phyloP scores from a whole-genome alignment of 2,888 invertebrate genomes.

The Dorcus parallelipipedus region DNA sequence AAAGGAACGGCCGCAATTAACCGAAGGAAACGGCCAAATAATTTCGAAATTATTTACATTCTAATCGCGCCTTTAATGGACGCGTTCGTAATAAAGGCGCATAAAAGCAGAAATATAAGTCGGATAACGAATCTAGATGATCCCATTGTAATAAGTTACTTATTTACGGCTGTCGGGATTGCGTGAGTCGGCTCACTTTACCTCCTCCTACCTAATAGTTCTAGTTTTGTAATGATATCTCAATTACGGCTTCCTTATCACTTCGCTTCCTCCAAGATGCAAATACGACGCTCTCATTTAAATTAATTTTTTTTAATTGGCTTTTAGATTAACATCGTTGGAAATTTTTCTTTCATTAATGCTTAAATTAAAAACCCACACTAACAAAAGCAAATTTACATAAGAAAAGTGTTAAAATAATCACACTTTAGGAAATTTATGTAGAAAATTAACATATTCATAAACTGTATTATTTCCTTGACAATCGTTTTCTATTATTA shows the following conservation, averaged over 20 bases:
- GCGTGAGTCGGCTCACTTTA: neutral
- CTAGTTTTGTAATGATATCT: slow-evolving; percentile 1
- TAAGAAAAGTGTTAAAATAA: too few relatives aligned
- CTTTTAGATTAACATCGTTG: neutral
- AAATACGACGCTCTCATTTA: neutral
- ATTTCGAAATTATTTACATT: neutral
- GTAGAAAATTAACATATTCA: too few relatives aligned
- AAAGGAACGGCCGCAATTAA: neutral
- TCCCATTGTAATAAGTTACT: neutral
- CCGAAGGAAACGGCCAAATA: neutral
- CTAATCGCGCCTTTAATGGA: neutral
- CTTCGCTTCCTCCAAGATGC: neutral
- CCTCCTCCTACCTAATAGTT: neutral
- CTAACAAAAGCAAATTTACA: too few relatives aligned
- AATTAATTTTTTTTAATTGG: neutral
- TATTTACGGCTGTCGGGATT: neutral
- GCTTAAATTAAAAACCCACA: too few relatives aligned
- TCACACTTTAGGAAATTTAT: too few relatives aligned
- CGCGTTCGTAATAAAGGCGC: neutral
- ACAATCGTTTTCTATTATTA: too few relatives aligned
- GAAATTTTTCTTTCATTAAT: too few relatives aligned
- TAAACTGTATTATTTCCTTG: too few relatives aligned
- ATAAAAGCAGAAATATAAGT: neutral
- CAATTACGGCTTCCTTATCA: neutral
- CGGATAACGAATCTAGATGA: neutral